phyloP scores from a whole-genome alignment of 2,888 invertebrate genomes.

The Zaprionus lineosus region DNA sequence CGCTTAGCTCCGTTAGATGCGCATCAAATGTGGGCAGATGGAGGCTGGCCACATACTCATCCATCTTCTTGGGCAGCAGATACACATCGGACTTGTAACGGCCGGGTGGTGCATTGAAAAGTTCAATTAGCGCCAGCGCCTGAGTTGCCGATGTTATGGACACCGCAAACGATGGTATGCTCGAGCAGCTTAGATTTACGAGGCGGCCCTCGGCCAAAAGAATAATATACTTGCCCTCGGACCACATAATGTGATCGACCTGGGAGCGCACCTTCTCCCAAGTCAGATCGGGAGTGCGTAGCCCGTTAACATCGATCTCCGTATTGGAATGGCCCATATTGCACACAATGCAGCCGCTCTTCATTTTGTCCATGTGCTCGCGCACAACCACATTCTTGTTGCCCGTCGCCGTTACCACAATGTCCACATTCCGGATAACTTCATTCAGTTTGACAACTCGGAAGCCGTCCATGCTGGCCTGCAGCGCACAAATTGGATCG shows the following conservation, averaged over 20 bases:
- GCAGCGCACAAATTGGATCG: conserved; percentile 98
- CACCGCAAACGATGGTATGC: conserved; percentile 98
- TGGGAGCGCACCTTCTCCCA: conserved; percentile 99
- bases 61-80: conserved; percentile 99
- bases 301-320: conserved; percentile 95
- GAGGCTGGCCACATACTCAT: conserved; percentile 98
- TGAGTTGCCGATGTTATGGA: conserved; percentile 99
- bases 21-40: conserved; percentile 99
- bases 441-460: conserved; percentile 97
- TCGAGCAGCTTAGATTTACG: conserved; percentile 98
- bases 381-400: conserved; percentile 98
- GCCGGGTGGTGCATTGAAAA: conserved; percentile 97
- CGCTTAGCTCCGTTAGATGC: conserved; percentile 96
- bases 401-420: conserved; percentile 98
- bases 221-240: conserved; percentile 97
- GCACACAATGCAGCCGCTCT: conserved; percentile 96
- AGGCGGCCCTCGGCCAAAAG: conserved; percentile 96
- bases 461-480: conserved; percentile 98
- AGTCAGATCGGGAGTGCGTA: conserved; percentile 95
- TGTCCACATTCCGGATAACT: conserved; percentile 95
- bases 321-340: conserved; percentile 99
- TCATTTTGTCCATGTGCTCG: conserved; percentile 98
- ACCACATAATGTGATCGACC: conserved; percentile 99
- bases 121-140: conserved; percentile 97
- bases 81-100: conserved; percentile 99